Conservation (phyloP, 2,888 invertebrate genomes). For the Melanophora roralis region DNA sequence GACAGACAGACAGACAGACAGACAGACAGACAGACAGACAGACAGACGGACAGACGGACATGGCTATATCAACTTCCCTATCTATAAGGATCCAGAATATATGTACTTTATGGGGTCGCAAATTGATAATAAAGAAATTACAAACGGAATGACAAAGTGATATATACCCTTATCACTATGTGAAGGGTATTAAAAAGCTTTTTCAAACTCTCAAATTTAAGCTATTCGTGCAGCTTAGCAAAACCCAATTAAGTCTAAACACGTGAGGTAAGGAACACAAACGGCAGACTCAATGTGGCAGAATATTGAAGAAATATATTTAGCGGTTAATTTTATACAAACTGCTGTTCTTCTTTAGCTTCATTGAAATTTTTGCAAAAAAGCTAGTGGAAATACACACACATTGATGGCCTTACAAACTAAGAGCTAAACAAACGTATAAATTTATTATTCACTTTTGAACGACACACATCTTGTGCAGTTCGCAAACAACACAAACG, state of each 20-base stretch:
- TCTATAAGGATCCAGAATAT: too few species aligned
- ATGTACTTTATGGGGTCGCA: too few species aligned
- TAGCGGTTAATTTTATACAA: slow-evolving; percentile 35
- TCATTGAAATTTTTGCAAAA: not conserved
- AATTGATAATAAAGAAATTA: too few species aligned
- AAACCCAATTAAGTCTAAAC: not conserved
- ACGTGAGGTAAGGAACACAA: slow-evolving; percentile 18
- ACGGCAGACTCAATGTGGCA: not conserved
- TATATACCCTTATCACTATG: too few species aligned
- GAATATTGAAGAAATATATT: not conserved
- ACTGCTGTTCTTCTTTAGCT: not conserved
- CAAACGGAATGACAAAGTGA: too few species aligned
- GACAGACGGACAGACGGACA: too few species aligned
- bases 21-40: too few species aligned
- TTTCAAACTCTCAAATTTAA: not conserved
- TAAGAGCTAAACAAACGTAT: not conserved
- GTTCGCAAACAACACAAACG: slow-evolving; percentile 21
- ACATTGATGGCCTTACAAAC: not conserved
- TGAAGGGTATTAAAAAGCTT: not conserved
- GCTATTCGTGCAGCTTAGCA: not conserved
- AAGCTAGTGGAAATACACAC: not conserved
- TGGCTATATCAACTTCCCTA: too few species aligned
- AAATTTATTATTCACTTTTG: not conserved
- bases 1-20: too few species aligned
- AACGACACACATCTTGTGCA: slow-evolving; percentile 30